Evolutionary conservation across 2,113 vertebrate species (phyloP), one percentile per base, ranked within the genome.

Genomic region (Ochotona princeps): DNA sequence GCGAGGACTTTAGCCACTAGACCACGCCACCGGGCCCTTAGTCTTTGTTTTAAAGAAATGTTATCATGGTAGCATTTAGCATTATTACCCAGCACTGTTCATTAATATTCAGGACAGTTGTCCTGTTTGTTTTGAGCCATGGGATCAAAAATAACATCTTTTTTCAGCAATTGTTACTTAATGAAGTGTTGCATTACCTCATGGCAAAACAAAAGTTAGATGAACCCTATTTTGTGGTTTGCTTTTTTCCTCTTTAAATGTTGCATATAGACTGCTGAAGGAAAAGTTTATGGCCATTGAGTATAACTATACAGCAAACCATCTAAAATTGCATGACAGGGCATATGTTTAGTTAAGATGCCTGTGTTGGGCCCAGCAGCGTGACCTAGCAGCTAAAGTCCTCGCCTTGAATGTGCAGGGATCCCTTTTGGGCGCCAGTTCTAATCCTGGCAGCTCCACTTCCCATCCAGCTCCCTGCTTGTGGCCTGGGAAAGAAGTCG

Each of bases 11-110:
- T n/a, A n/a, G n/a, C n/a, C n/a, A n/a, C n/a, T n/a, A n/a, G n/a
- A n/a, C n/a, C n/a, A n/a, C n/a, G n/a, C n/a, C n/a, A n/a, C n/a
- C n/a, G n/a, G n/a, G n/a, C n/a, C n/a, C n/a, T 7, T 80, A 60
- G 75, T 84, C 92, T 92, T 93, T 94, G 90, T 82, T 83, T 72
- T 89, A 75, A 91, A 79, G 63, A 74, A 67, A 60, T 83, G 82
- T 38, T 90, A 80, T 20, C 28, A 69, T 69, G 89, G 65, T 44
- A 86, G 47, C 17, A 15, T 69, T 89, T 83, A 32, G 7, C 30
- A 35, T 87, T 95, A 63, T 20, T 87, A 54, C 54, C 92, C 8
- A 47, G 1, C 87, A 91, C 25, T 67, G 51, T 49, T 92, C 61
- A 66, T 79, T 91, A 28, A 57, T 82, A 51, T 65, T 89, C 80